Evolutionary conservation across 1,140 invertebrate species (phyloP).

Genomic region (Drosophila sechellia): DNA sequence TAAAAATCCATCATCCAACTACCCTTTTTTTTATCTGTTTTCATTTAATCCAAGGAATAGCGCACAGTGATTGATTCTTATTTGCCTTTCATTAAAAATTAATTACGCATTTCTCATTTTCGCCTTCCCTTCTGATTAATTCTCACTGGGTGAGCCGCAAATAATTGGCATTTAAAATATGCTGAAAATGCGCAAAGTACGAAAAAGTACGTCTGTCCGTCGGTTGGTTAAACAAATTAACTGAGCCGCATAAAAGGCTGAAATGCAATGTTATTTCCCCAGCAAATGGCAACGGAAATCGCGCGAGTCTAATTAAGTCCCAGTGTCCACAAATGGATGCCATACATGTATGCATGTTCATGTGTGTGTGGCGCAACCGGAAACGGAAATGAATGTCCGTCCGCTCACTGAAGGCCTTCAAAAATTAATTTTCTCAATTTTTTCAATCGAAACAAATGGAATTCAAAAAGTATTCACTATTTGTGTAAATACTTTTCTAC

Average conservation of each 20-base stretch:
- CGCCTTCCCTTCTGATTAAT: constrained; percentile 39
- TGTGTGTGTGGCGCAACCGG: constrained; percentile 15
- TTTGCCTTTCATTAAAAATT: constrained; percentile 82
- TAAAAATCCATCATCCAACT: constrained; percentile 11
- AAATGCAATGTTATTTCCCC: constrained; percentile 37
- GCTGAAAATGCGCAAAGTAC: constrained; percentile 75
- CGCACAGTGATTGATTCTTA: constrained; percentile 57
- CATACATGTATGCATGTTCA: not conserved
- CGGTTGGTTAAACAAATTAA: constrained; percentile 70
- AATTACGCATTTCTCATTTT: constrained; percentile 60
- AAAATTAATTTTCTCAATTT: constrained; percentile 27
- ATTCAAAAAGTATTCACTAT: constrained; percentile 10
- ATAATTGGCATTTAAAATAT: constrained; percentile 81
- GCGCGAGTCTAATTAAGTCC: constrained; percentile 50
- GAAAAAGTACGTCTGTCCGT: constrained; percentile 11
- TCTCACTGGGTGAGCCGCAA: constrained; percentile 61
- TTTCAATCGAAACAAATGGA: constrained; percentile 27
- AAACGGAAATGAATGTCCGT: constrained; percentile 29
- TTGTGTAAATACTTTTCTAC: not conserved
- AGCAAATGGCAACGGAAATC: constrained; percentile 38
- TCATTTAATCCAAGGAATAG: constrained; percentile 45
- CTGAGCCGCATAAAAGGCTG: constrained; percentile 55
- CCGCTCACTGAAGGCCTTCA: constrained; percentile 12
- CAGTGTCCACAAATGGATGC: constrained; percentile 19
- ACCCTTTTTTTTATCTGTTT: not conserved